Evolutionary conservation across 2,113 vertebrate species (phyloP), one percentile per base, ranked within the genome.

Genomic region (Barbus barbus): DNA sequence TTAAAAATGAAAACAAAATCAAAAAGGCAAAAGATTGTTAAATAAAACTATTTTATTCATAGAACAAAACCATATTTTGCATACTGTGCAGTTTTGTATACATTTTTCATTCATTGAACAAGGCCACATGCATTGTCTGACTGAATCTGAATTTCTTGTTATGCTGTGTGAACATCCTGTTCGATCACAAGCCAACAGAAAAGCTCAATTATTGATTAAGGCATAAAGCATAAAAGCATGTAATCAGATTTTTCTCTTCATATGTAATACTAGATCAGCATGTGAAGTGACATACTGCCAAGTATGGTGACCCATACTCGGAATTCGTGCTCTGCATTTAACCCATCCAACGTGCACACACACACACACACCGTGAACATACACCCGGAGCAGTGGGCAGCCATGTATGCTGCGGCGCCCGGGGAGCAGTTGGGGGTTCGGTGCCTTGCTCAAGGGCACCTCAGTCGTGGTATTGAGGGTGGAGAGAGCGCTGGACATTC

Each of bases 141-240:
- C 20, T 38, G 33, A 38, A 71, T n/a, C 5, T 56, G 48, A 6
- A 78, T 61, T 41, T 80, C 24, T 14, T 75, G 26, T 28, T 48
- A 44, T 26, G 13, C 67, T 33, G 60, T 67, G 18, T 80, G 24
- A 80, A 67, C 31, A 80, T 67, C 41, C 20, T 26, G 22, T 63
- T 41, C 44, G 38, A 79, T 46, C 77, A 28, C 77, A 28, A 41
- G 33, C 77, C 77, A 79, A 79, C 26, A 22, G 41, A 65, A 48
- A 48, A 80, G 16, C 26, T 20, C 13, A n/a, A 80, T 4, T 67
- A 33, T 65, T 51, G 60, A 80, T 80, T 44, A 20, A 80, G 41
- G 41, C 41, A 48, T 80, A 78, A 41, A 78, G 24, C 11, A 36
- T 67, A 80, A 80, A 80, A 67, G 13, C 24, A 26, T 78, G 41